These are phyloP conservation scores for Ecdyonurus torrentis DNA, from an alignment of 2,888 invertebrate genomes.

Conservation along the genomic window DNA sequence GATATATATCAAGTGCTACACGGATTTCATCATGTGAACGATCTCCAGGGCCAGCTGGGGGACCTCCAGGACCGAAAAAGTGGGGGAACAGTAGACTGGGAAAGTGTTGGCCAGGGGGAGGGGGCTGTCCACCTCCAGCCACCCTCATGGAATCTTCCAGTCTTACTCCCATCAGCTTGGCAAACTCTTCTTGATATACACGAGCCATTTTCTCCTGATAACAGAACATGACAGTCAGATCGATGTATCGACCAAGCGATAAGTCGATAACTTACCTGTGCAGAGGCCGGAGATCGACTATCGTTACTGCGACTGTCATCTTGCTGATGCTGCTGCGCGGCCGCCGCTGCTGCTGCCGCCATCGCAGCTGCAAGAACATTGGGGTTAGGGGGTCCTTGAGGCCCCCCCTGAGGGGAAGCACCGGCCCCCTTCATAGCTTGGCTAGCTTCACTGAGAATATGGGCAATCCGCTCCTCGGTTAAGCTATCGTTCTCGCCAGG, in stretches of 20 bases:
- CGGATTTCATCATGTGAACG: slow-evolving; percentile 70
- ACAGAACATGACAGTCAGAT: background rate
- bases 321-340: slow-evolving; percentile 16
- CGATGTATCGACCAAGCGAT: slow-evolving; percentile 8
- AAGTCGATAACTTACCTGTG: slow-evolving; percentile 17
- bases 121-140: slow-evolving; percentile 14
- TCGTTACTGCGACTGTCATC: slow-evolving; percentile 60
- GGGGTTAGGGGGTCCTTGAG: slow-evolving; percentile 18
- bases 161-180: slow-evolving; percentile 73
- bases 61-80: slow-evolving; percentile 38
- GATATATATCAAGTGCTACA: slow-evolving; percentile 79
- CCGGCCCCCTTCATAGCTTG: slow-evolving; percentile 54
- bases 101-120: slow-evolving; percentile 44
- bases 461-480: slow-evolving; percentile 83
- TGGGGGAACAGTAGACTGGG: slow-evolving; percentile 64
- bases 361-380: background rate
- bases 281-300: slow-evolving; percentile 49
- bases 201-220: slow-evolving; percentile 81
- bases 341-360: slow-evolving; percentile 5
- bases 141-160: slow-evolving; percentile 49
- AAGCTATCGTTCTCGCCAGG: slow-evolving; percentile 42
- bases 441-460: slow-evolving; percentile 84
- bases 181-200: slow-evolving; percentile 88
- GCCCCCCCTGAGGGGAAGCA: slow-evolving; percentile 28
- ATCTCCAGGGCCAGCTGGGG: slow-evolving; percentile 24